Conservation (phyloP, 30 jellyfish, hydroid and myxozoan genomes). For the Haliclystus octoradiatus region DNA sequence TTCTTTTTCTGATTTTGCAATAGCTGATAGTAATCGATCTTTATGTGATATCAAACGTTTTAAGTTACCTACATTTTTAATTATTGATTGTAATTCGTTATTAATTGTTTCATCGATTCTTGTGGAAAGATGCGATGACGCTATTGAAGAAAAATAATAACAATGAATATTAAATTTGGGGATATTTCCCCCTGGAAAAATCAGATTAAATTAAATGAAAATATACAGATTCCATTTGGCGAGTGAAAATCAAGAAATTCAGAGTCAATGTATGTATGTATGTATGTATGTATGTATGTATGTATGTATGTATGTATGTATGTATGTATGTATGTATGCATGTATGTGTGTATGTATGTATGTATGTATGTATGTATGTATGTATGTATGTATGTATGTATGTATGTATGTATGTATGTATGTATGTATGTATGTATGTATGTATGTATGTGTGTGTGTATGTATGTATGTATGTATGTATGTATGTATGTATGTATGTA, state of each 20-base stretch:
- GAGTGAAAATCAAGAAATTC: not conserved
- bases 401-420: conserved; percentile 56
- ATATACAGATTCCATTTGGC: no score
- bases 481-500: conserved; percentile 44
- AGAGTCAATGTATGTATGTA: not conserved
- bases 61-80: no score
- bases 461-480: conserved; percentile 53
- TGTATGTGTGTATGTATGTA: conserved; percentile 1
- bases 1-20: no score
- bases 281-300: conserved; percentile 3
- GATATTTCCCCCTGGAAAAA: no score
- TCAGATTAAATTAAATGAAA: no score
- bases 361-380: conserved; percentile 3
- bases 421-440: conserved; percentile 59
- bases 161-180: no score
- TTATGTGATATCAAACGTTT: no score
- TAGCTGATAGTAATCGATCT: no score
- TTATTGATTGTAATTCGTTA: no score
- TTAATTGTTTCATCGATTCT: no score
- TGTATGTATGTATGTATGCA: conserved; percentile 18
- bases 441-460: conserved; percentile 56
- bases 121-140: no score
- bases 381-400: conserved; percentile 48
- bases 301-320: conserved; percentile 27
- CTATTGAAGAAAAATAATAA: no score